Percentiles rank a stretch among this genome's conserved stretches.
Conservation (phyloP, 2,113 vertebrate species). For the Drymodes brunneopygia region DNA sequence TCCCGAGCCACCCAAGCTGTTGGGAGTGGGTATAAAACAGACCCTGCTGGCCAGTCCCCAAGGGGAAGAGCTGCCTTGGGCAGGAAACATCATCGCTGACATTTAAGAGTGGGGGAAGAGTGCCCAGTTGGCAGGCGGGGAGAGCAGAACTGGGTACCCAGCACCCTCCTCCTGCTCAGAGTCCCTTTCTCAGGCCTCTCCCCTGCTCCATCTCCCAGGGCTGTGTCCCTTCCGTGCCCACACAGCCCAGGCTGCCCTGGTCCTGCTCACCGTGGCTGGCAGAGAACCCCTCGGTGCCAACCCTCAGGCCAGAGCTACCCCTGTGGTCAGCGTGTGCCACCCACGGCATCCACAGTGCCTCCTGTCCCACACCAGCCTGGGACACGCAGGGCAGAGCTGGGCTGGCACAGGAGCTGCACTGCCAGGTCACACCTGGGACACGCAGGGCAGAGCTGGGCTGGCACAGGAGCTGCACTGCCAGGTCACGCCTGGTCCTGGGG, state of each 20-base stretch:
- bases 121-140: neutral
- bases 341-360: neutral
- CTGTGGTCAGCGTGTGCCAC: rapidly evolving
- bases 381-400: neutral
- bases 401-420: neutral
- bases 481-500: rapidly evolving
- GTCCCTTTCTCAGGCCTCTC: neutral
- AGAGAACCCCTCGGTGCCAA: rapidly evolving
- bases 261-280: neutral
- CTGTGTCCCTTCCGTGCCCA: neutral
- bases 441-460: neutral
- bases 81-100: constrained; percentile 44
- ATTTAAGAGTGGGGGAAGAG: constrained; percentile 26
- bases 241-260: neutral
- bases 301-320: neutral
- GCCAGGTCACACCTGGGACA: rapidly evolving
- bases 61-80: constrained; percentile 46
- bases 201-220: neutral
- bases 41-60: constrained; percentile 34
- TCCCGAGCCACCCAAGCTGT: constrained; percentile 54
- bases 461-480: neutral
- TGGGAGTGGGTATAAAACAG: constrained; percentile 47
- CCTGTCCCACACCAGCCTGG: neutral
- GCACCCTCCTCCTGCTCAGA: neutral
- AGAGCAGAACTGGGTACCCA: neutral